These are phyloP conservation scores for Saimiri boliviensis DNA, from an alignment of 2,113 vertebrate genomes.

Conservation along the genomic window DNA sequence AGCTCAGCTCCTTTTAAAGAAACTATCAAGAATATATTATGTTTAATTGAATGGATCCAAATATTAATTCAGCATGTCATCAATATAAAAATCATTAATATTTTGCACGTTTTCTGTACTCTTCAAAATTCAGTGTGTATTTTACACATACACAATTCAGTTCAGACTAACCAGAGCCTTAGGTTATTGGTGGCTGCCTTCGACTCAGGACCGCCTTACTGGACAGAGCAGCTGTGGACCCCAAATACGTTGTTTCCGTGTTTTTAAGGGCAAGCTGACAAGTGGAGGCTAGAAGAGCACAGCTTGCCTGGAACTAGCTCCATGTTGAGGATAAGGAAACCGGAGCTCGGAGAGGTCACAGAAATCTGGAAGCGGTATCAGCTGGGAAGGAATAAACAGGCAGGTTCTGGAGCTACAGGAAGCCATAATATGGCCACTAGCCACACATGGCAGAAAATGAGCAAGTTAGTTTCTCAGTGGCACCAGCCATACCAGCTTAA, in stretches of 20 bases:
- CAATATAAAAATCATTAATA: neutral
- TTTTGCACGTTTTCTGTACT: neutral
- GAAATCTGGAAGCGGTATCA: neutral
- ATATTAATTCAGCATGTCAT: neutral
- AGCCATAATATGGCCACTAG: too few relatives aligned
- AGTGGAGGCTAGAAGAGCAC: neutral
- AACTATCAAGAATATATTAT: too few relatives aligned
- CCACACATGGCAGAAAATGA: fast-evolving
- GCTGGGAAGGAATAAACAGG: fast-evolving
- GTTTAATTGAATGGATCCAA: neutral
- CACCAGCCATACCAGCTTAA: too few relatives aligned
- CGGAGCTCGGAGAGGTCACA: fast-evolving
- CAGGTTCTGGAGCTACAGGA: neutral
- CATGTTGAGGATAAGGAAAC: neutral
- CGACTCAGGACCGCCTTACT: fast-evolving
- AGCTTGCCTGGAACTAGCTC: neutral
- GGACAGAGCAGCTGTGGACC: neutral
- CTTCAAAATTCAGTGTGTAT: neutral
- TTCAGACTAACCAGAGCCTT: fast-evolving
- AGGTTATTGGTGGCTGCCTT: fast-evolving
- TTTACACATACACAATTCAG: fast-evolving
- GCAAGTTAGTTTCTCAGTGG: neutral
- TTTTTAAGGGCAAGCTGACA: neutral
- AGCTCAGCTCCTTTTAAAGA: neutral
- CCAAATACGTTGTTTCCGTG: neutral